phyloP scores from a whole-genome alignment of 2,888 invertebrate species.

The Ornithoptera alexandrae region DNA sequence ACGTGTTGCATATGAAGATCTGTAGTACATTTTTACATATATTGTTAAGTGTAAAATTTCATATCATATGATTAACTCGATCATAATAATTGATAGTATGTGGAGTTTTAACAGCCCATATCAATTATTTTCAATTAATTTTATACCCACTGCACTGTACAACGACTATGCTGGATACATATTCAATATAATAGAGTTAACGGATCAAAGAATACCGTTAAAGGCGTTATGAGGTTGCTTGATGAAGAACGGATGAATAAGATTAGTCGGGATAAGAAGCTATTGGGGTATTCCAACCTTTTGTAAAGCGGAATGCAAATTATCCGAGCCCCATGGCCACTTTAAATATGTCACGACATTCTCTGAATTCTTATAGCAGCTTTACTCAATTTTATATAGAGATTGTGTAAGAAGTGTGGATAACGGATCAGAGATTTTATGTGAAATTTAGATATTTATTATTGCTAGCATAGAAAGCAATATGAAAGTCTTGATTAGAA shows the following conservation, averaged over 20 bases:
- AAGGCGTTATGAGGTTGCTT: constrained; percentile 46
- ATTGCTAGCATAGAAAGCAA: constrained; percentile 1
- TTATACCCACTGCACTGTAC: background rate
- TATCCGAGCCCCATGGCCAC: constrained; percentile 33
- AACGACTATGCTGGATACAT: background rate
- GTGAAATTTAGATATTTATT: constrained; percentile 8
- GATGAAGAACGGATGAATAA: constrained; percentile 51
- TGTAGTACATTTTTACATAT: background rate
- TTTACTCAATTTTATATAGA: constrained; percentile 14
- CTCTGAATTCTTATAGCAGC: constrained; percentile 14
- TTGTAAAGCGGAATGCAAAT: constrained; percentile 57
- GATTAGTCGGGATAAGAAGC: constrained; percentile 54
- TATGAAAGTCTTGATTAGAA: background rate
- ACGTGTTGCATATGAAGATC: background rate
- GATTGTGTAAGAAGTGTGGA: constrained; percentile 4
- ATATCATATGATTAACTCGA: constrained; percentile 29
- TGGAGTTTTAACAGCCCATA: background rate
- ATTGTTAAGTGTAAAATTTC: background rate
- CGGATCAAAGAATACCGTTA: constrained; percentile 40
- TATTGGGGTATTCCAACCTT: constrained; percentile 48
- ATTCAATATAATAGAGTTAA: background rate
- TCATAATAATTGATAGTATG: background rate
- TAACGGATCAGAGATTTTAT: constrained; percentile 5
- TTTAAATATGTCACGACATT: constrained; percentile 29
- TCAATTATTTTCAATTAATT: constrained; percentile 11